Evolutionary conservation across 2,888 invertebrate species (phyloP).

Genomic region (Acanthosepion pharaonis): DNA sequence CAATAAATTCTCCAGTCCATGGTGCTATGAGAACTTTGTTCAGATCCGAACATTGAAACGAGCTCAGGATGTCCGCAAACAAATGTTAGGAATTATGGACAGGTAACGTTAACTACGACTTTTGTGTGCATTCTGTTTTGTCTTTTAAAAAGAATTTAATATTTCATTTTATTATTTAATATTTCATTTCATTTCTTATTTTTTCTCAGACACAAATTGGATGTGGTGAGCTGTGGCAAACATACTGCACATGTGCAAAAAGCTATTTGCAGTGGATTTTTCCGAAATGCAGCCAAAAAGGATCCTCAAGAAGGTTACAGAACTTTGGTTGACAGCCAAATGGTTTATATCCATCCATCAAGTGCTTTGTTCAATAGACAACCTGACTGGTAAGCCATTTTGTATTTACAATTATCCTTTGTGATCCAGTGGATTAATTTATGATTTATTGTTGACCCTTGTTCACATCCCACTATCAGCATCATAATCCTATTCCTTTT

Average conservation of each 20-base stretch:
- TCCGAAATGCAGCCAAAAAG: constrained; percentile 98
- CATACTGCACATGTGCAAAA: constrained; percentile 97
- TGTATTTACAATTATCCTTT: too few species aligned
- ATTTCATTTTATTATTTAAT: background rate
- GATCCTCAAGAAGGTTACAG: constrained; percentile 98
- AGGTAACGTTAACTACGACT: constrained; percentile 76
- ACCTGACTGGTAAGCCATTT: constrained; percentile 90
- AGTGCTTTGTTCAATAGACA: constrained; percentile 97
- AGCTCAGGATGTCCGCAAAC: constrained; percentile 98
- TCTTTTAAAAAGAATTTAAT: background rate
- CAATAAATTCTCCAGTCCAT: constrained; percentile 98
- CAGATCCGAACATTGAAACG: constrained; percentile 96
- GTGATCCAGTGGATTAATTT: too few species aligned
- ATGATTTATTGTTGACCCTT: too few species aligned
- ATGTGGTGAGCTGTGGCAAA: constrained; percentile 96
- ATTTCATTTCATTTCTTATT: background rate
- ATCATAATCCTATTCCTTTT: too few species aligned
- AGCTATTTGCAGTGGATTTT: constrained; percentile 97
- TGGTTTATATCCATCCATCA: constrained; percentile 99
- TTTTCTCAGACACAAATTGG: constrained; percentile 76
- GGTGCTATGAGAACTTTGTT: constrained; percentile 99
- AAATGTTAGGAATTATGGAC: constrained; percentile 97
- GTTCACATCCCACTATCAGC: too few species aligned
- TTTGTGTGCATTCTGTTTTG: too few species aligned
- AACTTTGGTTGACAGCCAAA: constrained; percentile 94